phyloP scores from a whole-genome alignment of 2,797 vertebrate genomes.

The Xenopus petersii region DNA sequence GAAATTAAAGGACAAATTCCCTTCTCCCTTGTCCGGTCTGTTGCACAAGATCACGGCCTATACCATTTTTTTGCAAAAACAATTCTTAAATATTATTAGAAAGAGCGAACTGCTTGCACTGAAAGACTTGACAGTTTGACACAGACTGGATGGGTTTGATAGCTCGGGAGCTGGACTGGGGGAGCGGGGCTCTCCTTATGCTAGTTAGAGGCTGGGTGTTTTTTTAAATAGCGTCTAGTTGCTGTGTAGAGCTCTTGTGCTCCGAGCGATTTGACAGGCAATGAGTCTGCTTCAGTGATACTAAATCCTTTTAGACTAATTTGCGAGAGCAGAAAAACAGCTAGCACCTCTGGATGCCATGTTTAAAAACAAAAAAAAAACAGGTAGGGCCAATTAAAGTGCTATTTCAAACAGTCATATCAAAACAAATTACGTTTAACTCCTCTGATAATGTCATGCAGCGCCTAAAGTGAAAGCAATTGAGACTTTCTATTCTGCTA shows the following conservation, averaged over 20 bases:
- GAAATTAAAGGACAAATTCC: slow-evolving; percentile 77
- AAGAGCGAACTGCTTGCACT: slow-evolving; percentile 71
- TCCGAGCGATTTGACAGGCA: slow-evolving; percentile 70
- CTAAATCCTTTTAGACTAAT: slow-evolving; percentile 79
- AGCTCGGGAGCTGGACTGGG: slow-evolving; percentile 55
- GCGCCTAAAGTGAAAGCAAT: slow-evolving; percentile 68
- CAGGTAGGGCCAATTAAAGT: slow-evolving; percentile 78
- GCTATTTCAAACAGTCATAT: slow-evolving; percentile 74
- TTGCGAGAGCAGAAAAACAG: slow-evolving; percentile 82
- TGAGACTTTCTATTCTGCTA: slow-evolving; percentile 46
- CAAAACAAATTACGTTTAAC: slow-evolving; percentile 76
- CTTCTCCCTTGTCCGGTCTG: slow-evolving; percentile 68
- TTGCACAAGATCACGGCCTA: slow-evolving; percentile 73
- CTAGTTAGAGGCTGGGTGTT: slow-evolving; percentile 59
- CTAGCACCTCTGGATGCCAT: slow-evolving; percentile 75
- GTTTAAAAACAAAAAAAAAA: slow-evolving; percentile 62
- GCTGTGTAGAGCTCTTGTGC: slow-evolving; percentile 58
- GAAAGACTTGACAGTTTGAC: slow-evolving; percentile 75
- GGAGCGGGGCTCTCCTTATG: slow-evolving; percentile 57
- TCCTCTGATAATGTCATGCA: slow-evolving; percentile 74
- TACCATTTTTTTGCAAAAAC: slow-evolving; percentile 71
- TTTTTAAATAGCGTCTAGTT: slow-evolving; percentile 61
- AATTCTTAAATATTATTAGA: slow-evolving; percentile 81
- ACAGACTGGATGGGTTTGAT: slow-evolving; percentile 64
- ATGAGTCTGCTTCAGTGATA: slow-evolving; percentile 72